Evolutionary conservation across 2,113 vertebrate species (phyloP).

Genomic region (Pipra filicauda): DNA sequence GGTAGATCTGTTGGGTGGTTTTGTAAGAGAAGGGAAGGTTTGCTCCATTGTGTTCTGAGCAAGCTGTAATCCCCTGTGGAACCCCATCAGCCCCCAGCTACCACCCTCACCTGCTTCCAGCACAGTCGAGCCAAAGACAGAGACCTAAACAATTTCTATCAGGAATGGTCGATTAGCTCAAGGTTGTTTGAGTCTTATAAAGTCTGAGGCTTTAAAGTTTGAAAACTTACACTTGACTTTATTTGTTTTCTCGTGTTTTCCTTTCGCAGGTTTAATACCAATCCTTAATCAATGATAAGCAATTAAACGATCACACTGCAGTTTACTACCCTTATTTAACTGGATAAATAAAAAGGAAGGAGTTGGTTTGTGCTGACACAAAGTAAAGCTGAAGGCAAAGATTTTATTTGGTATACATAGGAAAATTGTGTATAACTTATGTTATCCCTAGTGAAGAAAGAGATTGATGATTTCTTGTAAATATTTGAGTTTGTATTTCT

Average conservation of each 20-base stretch:
- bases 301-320: not conserved
- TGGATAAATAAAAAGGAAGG: not conserved
- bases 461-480: constrained; percentile 65
- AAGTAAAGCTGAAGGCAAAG: constrained; percentile 68
- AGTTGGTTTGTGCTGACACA: constrained; percentile 49
- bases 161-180: not conserved
- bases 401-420: constrained; percentile 65
- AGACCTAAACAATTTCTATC: not conserved
- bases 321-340: not conserved
- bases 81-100: rapidly evolving
- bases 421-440: constrained; percentile 68
- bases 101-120: rapidly evolving
- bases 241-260: not conserved
- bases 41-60: not conserved
- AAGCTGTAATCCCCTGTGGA: not conserved
- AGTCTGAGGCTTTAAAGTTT: not conserved
- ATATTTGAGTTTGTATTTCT: constrained; percentile 72
- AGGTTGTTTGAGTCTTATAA: not conserved
- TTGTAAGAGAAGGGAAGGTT: not conserved
- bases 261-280: not conserved
- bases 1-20: not conserved
- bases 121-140: rapidly evolving
- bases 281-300: not conserved
- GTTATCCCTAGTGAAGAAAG: constrained; percentile 64
- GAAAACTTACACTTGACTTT: not conserved